Conservation (phyloP, 2,113 vertebrate genomes). For the Siphamia tubifer region DNA sequence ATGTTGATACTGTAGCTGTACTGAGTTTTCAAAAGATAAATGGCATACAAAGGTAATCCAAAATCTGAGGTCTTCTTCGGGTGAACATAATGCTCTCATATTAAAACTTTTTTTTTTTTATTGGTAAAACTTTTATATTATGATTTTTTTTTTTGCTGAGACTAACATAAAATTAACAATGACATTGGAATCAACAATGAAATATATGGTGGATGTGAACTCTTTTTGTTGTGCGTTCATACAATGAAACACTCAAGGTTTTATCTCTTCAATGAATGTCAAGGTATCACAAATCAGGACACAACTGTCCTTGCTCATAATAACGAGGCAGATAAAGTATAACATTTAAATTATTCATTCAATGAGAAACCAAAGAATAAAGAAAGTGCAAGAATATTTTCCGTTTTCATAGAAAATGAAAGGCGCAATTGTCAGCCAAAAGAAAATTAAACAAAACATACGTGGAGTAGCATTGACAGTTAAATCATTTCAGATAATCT, state of each 20-base stretch:
- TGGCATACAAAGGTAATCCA: not conserved
- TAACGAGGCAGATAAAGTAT: not conserved
- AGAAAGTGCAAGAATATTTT: not conserved
- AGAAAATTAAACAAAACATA: conserved; percentile 4
- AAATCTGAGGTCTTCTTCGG: not conserved
- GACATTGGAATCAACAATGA: not conserved
- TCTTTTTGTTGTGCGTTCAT: not conserved
- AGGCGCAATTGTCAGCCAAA: not conserved
- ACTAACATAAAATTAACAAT: not conserved
- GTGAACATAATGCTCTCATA: not conserved
- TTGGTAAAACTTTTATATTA: not conserved
- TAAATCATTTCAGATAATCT: not conserved
- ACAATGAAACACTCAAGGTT: conserved; percentile 26
- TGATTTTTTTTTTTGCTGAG: not conserved
- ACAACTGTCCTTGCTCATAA: conserved; percentile 25
- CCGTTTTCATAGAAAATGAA: conserved; percentile 34
- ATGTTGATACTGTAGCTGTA: too few relatives aligned
- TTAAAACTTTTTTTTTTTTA: too few relatives aligned
- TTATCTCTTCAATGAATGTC: not conserved
- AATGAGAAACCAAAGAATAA: not conserved
- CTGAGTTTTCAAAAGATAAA: too few relatives aligned
- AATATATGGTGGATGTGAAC: not conserved
- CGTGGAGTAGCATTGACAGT: not conserved
- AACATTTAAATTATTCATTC: conserved; percentile 19
- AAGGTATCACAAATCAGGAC: conserved; percentile 14